Percentiles rank a stretch among this genome's conserved stretches.
These are phyloP conservation scores for Tholera decimalis DNA, from an alignment of 2,888 invertebrate genomes.

Conservation along the genomic window DNA sequence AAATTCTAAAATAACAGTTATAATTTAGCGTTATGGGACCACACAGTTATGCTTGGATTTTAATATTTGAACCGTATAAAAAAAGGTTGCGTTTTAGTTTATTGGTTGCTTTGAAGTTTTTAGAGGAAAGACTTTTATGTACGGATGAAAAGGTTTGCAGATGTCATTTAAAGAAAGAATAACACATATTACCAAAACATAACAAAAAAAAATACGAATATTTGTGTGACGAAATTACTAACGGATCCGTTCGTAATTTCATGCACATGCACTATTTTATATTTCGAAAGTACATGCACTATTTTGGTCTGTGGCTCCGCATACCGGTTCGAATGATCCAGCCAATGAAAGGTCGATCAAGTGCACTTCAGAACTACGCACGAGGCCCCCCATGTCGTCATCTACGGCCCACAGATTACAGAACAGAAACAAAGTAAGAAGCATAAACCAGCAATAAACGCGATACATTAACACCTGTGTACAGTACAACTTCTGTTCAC, in stretches of 20 bases:
- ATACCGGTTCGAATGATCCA: conserved; percentile 14
- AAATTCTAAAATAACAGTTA: conserved; percentile 58
- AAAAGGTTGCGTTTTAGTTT: conserved; percentile 4
- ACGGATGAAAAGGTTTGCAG: background rate
- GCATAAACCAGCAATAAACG: conserved; percentile 30
- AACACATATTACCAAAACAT: too few relatives aligned
- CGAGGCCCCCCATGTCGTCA: background rate
- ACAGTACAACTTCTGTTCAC: conserved; percentile 43
- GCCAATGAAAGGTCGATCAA: conserved; percentile 19
- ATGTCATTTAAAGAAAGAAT: background rate
- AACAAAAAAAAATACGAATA: too few relatives aligned
- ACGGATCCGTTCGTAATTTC: too few relatives aligned
- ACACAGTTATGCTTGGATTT: conserved; percentile 18
- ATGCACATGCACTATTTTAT: too few relatives aligned
- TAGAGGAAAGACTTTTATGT: background rate
- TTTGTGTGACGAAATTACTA: too few relatives aligned
- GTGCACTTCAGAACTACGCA: background rate
- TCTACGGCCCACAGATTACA: conserved; percentile 10
- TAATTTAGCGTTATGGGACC: conserved; percentile 47
- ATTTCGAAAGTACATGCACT: too few relatives aligned
- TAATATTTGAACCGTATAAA: conserved; percentile 30
- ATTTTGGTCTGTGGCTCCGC: background rate
- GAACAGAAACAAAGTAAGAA: conserved; percentile 24
- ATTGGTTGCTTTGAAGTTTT: background rate
- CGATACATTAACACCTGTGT: conserved; percentile 39